Percentiles rank a stretch among this genome's conserved stretches.
phyloP scores from a whole-genome alignment of 1,140 invertebrate genomes.

The Himalopsyche phryganea region DNA sequence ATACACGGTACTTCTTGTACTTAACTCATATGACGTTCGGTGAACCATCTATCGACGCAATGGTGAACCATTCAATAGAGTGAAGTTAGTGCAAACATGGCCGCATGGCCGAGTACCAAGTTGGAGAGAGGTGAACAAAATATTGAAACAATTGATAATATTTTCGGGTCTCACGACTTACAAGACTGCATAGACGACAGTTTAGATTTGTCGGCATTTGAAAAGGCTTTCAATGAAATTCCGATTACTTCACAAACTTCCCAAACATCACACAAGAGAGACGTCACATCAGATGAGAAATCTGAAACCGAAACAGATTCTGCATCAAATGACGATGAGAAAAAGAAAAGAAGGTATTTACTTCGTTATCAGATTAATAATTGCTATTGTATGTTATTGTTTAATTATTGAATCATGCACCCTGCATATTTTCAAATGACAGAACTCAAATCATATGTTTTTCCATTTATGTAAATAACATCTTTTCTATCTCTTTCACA shows the following conservation, averaged over 20 bases:
- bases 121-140: constrained; percentile 2
- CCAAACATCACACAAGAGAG: constrained; percentile 41
- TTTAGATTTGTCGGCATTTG: constrained; percentile 53
- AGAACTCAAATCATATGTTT: constrained; percentile 11
- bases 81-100: constrained; percentile 26
- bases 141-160: constrained; percentile 41
- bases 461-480: constrained; percentile 15
- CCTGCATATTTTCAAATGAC: background rate
- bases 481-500: constrained; percentile 22
- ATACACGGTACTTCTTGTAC: constrained; percentile 8
- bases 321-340: constrained; percentile 12
- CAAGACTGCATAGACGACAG: constrained; percentile 57
- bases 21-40: background rate
- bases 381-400: constrained; percentile 1
- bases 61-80: background rate
- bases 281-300: constrained; percentile 40
- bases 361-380: background rate
- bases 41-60: constrained; percentile 9
- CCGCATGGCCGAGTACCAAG: constrained; percentile 16
- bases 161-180: constrained; percentile 52
- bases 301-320: constrained; percentile 20
- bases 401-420: background rate
- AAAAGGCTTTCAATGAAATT: constrained; percentile 51
- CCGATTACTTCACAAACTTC: constrained; percentile 42
- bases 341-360: constrained; percentile 16